Evolutionary conservation across 2,113 vertebrate species (phyloP).

Genomic region (Puffinus mauretanicus): DNA sequence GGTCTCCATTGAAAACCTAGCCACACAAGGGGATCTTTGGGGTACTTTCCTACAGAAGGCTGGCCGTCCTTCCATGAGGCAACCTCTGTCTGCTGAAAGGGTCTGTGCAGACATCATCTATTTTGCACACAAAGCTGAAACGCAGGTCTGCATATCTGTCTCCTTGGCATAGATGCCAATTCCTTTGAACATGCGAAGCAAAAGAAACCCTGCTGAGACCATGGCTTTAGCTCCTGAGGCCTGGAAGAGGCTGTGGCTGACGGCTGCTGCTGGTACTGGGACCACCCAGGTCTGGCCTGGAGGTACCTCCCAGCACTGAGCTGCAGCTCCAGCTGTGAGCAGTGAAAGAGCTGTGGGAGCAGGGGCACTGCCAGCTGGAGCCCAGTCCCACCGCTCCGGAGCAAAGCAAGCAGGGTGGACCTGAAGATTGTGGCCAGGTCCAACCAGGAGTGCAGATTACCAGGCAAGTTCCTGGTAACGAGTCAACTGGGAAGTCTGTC

Average conservation of each 20-base stretch:
- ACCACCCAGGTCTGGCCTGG: neutral
- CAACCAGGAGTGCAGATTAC: neutral
- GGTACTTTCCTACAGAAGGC: neutral
- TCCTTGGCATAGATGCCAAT: neutral
- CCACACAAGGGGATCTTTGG: neutral
- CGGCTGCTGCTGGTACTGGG: neutral
- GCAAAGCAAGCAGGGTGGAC: neutral
- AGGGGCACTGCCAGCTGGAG: neutral
- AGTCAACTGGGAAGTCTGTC: neutral
- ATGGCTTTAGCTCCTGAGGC: neutral
- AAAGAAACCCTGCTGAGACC: neutral
- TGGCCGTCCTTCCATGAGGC: no score
- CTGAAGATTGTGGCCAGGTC: no score
- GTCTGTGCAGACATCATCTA: neutral
- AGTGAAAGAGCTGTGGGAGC: neutral
- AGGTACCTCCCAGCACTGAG: neutral
- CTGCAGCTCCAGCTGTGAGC: neutral
- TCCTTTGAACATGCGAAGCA: neutral
- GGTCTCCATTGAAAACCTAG: neutral
- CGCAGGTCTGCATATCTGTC: no score
- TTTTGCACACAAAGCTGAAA: neutral
- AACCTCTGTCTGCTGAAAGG: neutral
- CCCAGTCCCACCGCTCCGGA: no score
- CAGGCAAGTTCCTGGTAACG: neutral
- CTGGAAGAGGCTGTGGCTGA: neutral